Evolutionary conservation across 2,888 invertebrate species (phyloP).

Genomic region (Erpobdella octoculata): DNA sequence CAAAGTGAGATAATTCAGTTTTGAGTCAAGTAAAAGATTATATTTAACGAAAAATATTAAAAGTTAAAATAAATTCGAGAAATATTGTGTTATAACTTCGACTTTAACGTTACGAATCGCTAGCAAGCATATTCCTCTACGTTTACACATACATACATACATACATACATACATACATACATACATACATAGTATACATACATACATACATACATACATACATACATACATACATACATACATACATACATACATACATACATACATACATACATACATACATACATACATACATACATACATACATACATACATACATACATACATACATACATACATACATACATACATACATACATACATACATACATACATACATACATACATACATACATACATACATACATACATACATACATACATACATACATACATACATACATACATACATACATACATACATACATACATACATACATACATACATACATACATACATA

Average conservation of each 20-base stretch:
- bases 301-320: constrained; percentile 13
- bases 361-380: not conserved
- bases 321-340: not conserved
- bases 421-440: no score
- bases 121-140: no score
- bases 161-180: not conserved
- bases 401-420: not conserved
- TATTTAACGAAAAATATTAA: no score
- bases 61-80: no score
- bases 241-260: not conserved
- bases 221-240: not conserved
- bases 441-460: no score
- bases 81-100: no score
- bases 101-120: no score
- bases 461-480: no score
- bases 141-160: constrained; percentile 3
- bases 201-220: not conserved
- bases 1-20: no score
- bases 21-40: no score
- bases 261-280: constrained; percentile 9
- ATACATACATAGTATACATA: not conserved
- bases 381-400: constrained; percentile 4
- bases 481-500: no score
- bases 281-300: constrained; percentile 18
- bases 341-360: not conserved